These are phyloP conservation scores for Barbus barbus DNA, from an alignment of 2,113 vertebrate species.

Conservation along the genomic window DNA sequence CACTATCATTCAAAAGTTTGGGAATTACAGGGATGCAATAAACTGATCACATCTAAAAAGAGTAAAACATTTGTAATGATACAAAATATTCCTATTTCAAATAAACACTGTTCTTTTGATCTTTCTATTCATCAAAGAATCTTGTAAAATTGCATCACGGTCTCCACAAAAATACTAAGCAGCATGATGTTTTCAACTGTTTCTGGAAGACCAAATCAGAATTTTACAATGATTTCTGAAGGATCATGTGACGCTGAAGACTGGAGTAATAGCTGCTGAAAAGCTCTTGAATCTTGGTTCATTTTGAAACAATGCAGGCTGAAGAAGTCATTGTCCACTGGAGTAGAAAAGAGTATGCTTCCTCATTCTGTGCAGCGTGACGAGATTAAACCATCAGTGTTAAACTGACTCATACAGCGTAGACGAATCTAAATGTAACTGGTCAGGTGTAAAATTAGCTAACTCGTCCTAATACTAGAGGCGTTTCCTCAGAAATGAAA, in stretches of 20 bases:
- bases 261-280: neutral
- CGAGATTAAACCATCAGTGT: constrained; percentile 1
- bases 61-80: too few species aligned
- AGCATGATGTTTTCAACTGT: neutral
- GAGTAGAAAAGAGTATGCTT: constrained; percentile 2
- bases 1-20: neutral
- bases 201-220: neutral
- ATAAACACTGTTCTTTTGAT: neutral
- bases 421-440: neutral
- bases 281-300: neutral
- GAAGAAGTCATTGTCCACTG: neutral
- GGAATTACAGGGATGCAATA: neutral
- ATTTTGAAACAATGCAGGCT: constrained; percentile 10
- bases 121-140: neutral
- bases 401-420: neutral
- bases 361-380: neutral
- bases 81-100: too few species aligned
- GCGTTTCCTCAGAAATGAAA: constrained; percentile 6
- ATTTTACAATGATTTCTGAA: neutral
- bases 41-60: too few species aligned
- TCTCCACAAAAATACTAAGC: neutral
- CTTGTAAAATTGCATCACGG: neutral
- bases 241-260: neutral
- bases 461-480: neutral
- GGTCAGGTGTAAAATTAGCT: constrained; percentile 22